Conservation (phyloP, 53 echinoderm and acorn worm species). For the Paracentrotus lividus region DNA sequence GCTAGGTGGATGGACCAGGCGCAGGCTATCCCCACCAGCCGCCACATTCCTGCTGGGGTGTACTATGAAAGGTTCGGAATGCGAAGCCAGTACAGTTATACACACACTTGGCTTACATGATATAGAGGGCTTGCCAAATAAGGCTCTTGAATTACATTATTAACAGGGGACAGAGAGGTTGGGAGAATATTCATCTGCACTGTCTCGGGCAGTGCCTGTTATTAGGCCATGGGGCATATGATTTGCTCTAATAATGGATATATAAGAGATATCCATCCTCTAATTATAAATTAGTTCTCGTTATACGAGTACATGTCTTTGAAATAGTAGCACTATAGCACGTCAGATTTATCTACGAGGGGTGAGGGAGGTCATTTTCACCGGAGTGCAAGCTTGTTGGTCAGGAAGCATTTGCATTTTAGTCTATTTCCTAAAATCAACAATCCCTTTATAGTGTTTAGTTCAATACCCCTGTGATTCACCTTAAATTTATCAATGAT, state of each 20-base stretch:
- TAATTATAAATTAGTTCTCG: no score
- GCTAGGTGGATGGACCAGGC: conserved; percentile 9
- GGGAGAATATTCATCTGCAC: conserved; percentile 77
- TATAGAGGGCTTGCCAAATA: conserved; percentile 87
- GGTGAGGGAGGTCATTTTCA: no score
- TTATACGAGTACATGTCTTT: no score
- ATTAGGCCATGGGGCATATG: neutral
- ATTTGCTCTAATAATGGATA: neutral
- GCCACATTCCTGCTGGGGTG: conserved; percentile 72
- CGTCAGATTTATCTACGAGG: no score
- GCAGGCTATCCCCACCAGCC: neutral
- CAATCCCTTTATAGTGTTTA: no score
- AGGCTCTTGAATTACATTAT: conserved; percentile 91
- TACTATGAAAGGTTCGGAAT: conserved; percentile 80
- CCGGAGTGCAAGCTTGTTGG: no score
- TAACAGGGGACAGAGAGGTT: conserved; percentile 73
- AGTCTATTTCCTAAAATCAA: no score
- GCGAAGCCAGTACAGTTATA: conserved; percentile 69
- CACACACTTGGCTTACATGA: conserved; percentile 57
- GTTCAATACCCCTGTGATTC: no score
- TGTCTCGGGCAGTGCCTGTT: neutral
- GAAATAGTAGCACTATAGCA: no score
- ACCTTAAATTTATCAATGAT: no score
- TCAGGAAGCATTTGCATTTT: no score
- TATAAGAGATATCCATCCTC: no score